Evolutionary conservation across 1,140 invertebrate genomes (phyloP), one percentile per base, ranked within the genome.

Genomic region (Bombus pyrosoma): DNA sequence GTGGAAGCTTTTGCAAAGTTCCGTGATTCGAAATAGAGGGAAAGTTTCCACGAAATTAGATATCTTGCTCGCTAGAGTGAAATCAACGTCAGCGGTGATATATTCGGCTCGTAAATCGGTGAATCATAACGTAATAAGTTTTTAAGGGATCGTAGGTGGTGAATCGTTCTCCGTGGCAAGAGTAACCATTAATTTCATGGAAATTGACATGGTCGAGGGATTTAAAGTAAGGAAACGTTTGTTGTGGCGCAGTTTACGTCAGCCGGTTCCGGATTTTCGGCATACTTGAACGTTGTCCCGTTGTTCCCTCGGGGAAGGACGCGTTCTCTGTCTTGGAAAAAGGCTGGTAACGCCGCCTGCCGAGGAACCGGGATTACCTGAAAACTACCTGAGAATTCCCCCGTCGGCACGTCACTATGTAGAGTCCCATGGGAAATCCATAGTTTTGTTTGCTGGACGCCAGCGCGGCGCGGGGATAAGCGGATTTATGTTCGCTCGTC

Each of bases 351-450:
- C 5, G 71, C 12, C 66, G 77, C 53, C 83, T 37, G 83, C 59
- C 78, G 66, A 66, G 71, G 68, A 71, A 76, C 62, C 69, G 66
- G 83, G 91, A 89, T 91, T 91, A 89, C 89, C 89, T 92, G 91
- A 91, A 91, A 91, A 91, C 91, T 91, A 92, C 91, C 91, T 92
- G 91, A 91, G 91, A 89, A 92, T 88, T 89, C 85, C 86, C 88
- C 84, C 83, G 86, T 87, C 86, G 89, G 85, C 87, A 86, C 89
- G 89, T 91, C 87, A 86, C 86, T 86, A 87, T 85, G 86, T 86
- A 72, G 90, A 91, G 83, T 92, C 91, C 91, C 88, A 91, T 80
- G 89, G 89, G 87, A 92, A 90, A 90, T 91, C 89, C 91, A 74
- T 89, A 92, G 92, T 88, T 92, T 93, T 93, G 92, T 93, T 91